Conservation (phyloP, 2,113 vertebrate genomes). For the Macrotus californicus region DNA sequence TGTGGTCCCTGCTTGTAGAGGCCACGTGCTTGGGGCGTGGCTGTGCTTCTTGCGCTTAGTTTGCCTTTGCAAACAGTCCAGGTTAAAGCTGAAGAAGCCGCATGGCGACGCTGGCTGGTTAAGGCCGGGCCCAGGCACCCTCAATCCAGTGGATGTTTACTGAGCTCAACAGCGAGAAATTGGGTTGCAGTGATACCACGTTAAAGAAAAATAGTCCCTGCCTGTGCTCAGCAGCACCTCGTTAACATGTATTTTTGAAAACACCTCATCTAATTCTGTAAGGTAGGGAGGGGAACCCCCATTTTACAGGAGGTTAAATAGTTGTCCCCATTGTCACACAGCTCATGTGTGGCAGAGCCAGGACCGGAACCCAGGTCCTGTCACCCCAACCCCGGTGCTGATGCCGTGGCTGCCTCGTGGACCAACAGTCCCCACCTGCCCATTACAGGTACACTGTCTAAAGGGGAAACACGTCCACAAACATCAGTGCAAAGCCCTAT, state of each 20-base stretch:
- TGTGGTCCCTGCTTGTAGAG: slow-evolving; percentile 52
- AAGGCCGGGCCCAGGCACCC: not conserved
- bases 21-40: slow-evolving; percentile 35
- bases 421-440: not conserved
- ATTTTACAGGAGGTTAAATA: not conserved
- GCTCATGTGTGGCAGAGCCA: not conserved
- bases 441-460: not conserved
- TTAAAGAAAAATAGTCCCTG: not conserved
- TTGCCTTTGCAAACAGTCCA: slow-evolving; percentile 28
- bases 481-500: not conserved
- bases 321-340: not conserved
- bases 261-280: not conserved
- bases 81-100: not conserved
- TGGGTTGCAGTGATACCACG: not conserved
- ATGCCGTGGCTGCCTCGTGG: not conserved
- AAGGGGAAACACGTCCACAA: not conserved
- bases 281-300: not conserved
- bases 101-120: not conserved
- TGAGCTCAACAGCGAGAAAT: not conserved
- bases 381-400: not conserved
- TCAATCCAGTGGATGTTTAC: not conserved
- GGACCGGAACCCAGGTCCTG: not conserved
- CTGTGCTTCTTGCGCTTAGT: not conserved
- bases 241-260: not conserved
- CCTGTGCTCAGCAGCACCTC: not conserved